phyloP scores from a whole-genome alignment of 1,140 invertebrate species.

The Panulirus ornatus region DNA sequence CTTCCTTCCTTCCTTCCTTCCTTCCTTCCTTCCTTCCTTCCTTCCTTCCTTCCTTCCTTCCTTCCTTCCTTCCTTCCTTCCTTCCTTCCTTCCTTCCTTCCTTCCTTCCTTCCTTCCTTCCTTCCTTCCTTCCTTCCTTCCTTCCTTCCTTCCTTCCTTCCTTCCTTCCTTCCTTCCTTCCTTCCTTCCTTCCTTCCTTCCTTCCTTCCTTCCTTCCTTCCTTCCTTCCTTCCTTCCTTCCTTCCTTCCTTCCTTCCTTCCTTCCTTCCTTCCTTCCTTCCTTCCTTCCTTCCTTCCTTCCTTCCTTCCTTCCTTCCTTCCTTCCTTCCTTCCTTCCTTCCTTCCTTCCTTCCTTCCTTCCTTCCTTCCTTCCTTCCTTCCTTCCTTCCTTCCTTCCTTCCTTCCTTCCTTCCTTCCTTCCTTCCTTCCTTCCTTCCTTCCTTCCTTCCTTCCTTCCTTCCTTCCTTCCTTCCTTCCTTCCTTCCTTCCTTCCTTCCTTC shows the following conservation, averaged over 20 bases:
- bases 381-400: neutral
- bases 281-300: neutral
- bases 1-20: slow-evolving; percentile 14
- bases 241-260: neutral
- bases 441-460: neutral
- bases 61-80: slow-evolving; percentile 15
- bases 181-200: neutral
- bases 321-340: neutral
- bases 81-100: neutral
- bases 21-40: slow-evolving; percentile 21
- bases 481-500: neutral
- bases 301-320: too few species aligned
- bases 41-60: slow-evolving; percentile 2
- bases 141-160: neutral
- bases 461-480: neutral
- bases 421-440: neutral
- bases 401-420: neutral
- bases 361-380: neutral
- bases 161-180: neutral
- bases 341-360: neutral
- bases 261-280: neutral
- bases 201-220: neutral
- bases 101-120: neutral
- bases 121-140: neutral
- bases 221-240: neutral